A percentile compares a stretch with the other conserved stretches of the same genome.
Evolutionary conservation across 2,113 vertebrate species (phyloP).

Genomic region (Rhynchopsitta pachyrhyncha): DNA sequence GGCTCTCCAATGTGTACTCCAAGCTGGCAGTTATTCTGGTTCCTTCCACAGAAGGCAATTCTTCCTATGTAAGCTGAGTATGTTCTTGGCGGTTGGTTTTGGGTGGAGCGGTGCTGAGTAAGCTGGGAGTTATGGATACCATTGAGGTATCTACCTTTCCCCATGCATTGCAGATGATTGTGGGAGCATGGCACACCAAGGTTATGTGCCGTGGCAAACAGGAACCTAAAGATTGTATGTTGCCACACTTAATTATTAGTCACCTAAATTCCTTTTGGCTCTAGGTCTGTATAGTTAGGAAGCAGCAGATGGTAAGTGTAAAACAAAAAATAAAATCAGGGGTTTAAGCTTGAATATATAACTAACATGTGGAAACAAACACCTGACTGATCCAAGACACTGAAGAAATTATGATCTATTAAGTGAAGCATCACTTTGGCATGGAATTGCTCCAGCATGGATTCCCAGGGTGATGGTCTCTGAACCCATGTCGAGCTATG

Average conservation of each 20-base stretch:
- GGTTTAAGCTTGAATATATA: neutral
- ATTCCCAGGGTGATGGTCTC: neutral
- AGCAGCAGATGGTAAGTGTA: neutral
- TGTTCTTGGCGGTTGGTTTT: neutral
- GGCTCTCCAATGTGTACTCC: neutral
- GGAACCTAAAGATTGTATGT: conserved; percentile 45
- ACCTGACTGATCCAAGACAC: neutral
- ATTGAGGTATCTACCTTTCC: conserved; percentile 35
- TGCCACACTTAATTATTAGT: conserved; percentile 38
- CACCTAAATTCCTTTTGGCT: conserved; percentile 8
- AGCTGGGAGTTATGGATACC: conserved; percentile 33
- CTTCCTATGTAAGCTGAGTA: neutral
- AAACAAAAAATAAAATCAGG: neutral
- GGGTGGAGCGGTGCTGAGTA: conserved; percentile 26
- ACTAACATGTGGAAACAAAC: neutral
- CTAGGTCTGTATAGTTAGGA: conserved; percentile 14
- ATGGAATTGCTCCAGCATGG: neutral
- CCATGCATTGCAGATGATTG: neutral
- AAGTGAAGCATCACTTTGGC: neutral
- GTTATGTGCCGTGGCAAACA: conserved; percentile 38
- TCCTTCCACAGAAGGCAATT: conserved; percentile 4
- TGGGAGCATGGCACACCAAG: conserved; percentile 22
- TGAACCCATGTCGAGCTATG: neutral
- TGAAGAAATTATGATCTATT: neutral
- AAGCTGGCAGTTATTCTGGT: neutral